phyloP scores from a whole-genome alignment of 2,113 vertebrate genomes.

The Felis chaus region DNA sequence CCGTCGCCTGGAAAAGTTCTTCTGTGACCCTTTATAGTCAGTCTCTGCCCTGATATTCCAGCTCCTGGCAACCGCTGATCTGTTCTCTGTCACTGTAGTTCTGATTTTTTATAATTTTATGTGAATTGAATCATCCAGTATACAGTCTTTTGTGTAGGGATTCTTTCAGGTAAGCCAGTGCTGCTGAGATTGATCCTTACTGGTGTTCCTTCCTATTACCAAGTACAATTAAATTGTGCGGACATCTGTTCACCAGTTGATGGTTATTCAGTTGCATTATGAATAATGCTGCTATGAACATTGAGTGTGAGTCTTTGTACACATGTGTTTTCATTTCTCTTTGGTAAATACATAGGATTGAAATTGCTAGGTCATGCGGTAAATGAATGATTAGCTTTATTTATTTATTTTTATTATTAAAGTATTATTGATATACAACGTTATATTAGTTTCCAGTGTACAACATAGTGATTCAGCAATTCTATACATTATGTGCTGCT shows the following conservation, averaged over 20 bases:
- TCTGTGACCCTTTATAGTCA: not conserved
- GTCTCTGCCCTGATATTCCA: not conserved
- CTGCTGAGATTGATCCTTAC: too few species aligned
- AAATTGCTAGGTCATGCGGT: not conserved
- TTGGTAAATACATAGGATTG: not conserved
- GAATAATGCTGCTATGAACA: too few species aligned
- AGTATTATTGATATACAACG: not conserved
- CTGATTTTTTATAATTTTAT: not conserved
- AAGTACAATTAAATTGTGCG: accelerated
- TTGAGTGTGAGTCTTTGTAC: not conserved
- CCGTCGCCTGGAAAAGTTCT: not conserved
- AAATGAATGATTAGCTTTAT: not conserved
- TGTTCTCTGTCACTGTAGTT: not conserved
- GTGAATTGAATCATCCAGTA: accelerated
- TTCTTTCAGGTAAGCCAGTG: not conserved
- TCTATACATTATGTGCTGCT: not conserved
- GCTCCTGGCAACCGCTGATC: not conserved
- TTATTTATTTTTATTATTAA: not conserved
- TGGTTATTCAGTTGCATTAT: not conserved
- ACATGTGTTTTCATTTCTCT: not conserved
- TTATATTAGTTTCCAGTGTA: not conserved
- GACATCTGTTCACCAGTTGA: accelerated
- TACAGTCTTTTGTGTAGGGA: not conserved
- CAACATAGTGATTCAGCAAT: not conserved
- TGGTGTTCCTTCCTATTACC: not conserved